These are phyloP conservation scores for Grapholita molesta DNA, from an alignment of 1,140 invertebrate genomes.

Conservation along the genomic window DNA sequence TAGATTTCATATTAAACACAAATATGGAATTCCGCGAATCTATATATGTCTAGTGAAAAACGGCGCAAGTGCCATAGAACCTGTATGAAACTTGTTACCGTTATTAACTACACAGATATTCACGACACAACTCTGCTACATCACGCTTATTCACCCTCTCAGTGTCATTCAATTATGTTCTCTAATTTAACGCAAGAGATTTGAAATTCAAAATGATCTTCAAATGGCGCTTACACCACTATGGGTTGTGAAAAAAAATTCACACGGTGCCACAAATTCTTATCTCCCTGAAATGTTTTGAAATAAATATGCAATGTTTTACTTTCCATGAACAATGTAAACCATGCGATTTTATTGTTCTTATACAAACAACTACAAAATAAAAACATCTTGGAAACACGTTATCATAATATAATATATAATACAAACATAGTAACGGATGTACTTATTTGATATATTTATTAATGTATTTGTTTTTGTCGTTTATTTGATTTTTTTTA, in stretches of 20 bases:
- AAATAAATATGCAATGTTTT: slow-evolving; percentile 7
- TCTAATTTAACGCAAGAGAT: too few relatives aligned
- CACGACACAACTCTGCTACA: too few relatives aligned
- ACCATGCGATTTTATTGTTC: background rate
- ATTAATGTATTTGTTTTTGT: background rate
- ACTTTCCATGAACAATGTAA: background rate
- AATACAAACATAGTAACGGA: slow-evolving; percentile 1
- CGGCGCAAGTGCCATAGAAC: too few relatives aligned
- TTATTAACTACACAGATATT: too few relatives aligned
- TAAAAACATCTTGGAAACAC: background rate
- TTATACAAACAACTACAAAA: background rate
- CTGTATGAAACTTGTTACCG: too few relatives aligned
- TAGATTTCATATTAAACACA: background rate
- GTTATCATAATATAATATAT: background rate
- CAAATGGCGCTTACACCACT: too few relatives aligned
- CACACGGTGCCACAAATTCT: slow-evolving; percentile 37
- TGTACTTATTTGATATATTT: background rate
- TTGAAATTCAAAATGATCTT: too few relatives aligned
- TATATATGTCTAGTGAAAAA: too few relatives aligned
- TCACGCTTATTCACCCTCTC: too few relatives aligned
- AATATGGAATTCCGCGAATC: background rate
- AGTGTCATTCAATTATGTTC: too few relatives aligned
- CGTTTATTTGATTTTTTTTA: background rate
- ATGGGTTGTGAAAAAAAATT: too few relatives aligned
- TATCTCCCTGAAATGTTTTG: background rate